Percentiles rank a stretch among this genome's conserved stretches.
These are phyloP conservation scores for Rhabdornis inornatus DNA, from an alignment of 2,113 vertebrate genomes.

Conservation along the genomic window DNA sequence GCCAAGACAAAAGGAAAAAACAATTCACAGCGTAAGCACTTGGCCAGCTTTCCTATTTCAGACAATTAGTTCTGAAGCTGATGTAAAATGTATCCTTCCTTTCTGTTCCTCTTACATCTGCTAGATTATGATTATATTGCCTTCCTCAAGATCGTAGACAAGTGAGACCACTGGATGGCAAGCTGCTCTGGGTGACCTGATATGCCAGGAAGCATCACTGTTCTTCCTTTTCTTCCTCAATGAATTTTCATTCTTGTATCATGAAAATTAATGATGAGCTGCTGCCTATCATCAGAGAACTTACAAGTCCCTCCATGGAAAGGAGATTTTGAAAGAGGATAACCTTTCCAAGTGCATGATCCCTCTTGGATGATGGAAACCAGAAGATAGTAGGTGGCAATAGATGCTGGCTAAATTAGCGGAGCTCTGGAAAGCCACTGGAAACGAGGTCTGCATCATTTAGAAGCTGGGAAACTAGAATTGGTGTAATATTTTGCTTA, in stretches of 20 bases:
- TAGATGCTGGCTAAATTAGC: background rate
- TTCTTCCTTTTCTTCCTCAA: background rate
- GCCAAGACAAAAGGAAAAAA: background rate
- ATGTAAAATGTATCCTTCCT: background rate
- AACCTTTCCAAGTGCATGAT: background rate
- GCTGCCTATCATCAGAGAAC: background rate
- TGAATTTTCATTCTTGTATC: background rate
- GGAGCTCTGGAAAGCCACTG: background rate
- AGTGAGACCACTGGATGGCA: background rate
- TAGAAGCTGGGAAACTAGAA: background rate
- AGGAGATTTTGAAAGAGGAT: background rate
- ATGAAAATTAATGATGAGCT: background rate
- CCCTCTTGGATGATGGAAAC: background rate
- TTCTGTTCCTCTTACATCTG: background rate
- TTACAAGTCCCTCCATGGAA: background rate
- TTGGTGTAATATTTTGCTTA: background rate
- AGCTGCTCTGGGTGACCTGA: background rate
- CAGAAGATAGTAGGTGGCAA: background rate
- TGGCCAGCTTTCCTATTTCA: background rate
- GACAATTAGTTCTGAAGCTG: background rate
- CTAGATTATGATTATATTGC: background rate
- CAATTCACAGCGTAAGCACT: background rate
- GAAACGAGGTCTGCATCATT: background rate
- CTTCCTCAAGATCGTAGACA: background rate
- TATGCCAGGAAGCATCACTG: rapidly evolving